Evolutionary conservation across 1,140 invertebrate species (phyloP).

Genomic region (Eriocheir sinensis): DNA sequence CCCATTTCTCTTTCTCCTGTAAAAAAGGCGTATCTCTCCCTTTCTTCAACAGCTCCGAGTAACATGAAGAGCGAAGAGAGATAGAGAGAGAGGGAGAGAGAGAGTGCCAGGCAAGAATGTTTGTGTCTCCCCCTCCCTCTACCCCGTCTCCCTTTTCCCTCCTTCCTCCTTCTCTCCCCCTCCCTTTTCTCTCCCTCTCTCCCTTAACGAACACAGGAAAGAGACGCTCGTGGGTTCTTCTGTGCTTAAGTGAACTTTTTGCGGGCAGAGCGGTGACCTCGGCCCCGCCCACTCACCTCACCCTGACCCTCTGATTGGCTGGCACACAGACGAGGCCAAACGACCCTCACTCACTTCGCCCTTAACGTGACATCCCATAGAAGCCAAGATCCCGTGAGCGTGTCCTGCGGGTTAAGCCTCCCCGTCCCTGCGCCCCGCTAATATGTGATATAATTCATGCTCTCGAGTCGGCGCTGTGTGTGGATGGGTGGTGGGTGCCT

Average conservation of each 20-base stretch:
- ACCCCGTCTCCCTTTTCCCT: too few relatives aligned
- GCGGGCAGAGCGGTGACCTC: neutral
- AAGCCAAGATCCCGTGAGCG: neutral
- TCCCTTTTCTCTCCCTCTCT: neutral
- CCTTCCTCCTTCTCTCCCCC: neutral
- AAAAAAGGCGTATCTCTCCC: too few relatives aligned
- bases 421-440: neutral
- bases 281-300: neutral
- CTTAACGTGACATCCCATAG: neutral
- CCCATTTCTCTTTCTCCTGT: too few relatives aligned
- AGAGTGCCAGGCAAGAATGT: too few relatives aligned
- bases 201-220: too few relatives aligned
- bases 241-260: neutral
- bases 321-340: neutral
- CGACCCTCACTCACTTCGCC: neutral
- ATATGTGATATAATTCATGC: neutral
- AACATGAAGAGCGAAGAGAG: too few relatives aligned
- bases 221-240: neutral
- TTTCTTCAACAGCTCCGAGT: too few relatives aligned
- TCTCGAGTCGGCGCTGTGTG: neutral
- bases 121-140: neutral
- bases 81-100: too few relatives aligned
- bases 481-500: neutral
- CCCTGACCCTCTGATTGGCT: neutral
- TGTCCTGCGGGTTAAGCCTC: neutral